Percentiles rank a stretch among this genome's conserved stretches.
Conservation (phyloP, 2,888 invertebrate species). For the Elgonia sp. region DNA sequence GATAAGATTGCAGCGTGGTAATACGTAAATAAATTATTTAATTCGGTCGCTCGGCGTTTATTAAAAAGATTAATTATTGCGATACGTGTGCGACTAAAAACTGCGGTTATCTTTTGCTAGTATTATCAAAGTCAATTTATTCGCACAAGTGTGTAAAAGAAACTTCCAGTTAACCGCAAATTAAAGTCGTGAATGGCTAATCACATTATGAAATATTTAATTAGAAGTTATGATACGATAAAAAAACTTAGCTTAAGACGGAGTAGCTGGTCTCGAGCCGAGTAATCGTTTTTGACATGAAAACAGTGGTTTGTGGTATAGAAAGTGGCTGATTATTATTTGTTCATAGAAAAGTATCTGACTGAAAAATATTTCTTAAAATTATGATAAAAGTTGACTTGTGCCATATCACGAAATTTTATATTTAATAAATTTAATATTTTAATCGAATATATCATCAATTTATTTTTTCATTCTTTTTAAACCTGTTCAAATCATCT, state of each 20-base stretch:
- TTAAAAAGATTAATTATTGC: conserved; percentile 34
- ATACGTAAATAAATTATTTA: conserved; percentile 11
- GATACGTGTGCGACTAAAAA: conserved; percentile 22
- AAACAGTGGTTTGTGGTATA: background rate
- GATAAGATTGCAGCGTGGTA: background rate
- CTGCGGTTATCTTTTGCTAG: conserved; percentile 14
- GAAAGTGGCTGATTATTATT: conserved; percentile 14
- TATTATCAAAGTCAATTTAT: conserved; percentile 29
- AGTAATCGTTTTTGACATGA: conserved; percentile 31
- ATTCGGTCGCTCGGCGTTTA: conserved; percentile 2
- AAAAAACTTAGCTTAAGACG: conserved; percentile 26
- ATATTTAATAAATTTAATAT: too few relatives aligned
- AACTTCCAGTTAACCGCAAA: conserved; percentile 44
- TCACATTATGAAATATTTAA: conserved; percentile 47
- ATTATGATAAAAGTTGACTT: background rate
- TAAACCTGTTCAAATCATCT: too few relatives aligned
- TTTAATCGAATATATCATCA: too few relatives aligned
- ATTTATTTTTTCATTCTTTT: too few relatives aligned
- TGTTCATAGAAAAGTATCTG: too few relatives aligned
- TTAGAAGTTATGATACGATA: conserved; percentile 35
- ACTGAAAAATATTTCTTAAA: background rate
- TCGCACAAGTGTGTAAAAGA: conserved; percentile 35
- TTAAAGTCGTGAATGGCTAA: conserved; percentile 47
- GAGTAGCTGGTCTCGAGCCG: background rate
- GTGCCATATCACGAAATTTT: too few relatives aligned